Conservation (phyloP, 2,113 vertebrate genomes). For the Mixornis gularis region DNA sequence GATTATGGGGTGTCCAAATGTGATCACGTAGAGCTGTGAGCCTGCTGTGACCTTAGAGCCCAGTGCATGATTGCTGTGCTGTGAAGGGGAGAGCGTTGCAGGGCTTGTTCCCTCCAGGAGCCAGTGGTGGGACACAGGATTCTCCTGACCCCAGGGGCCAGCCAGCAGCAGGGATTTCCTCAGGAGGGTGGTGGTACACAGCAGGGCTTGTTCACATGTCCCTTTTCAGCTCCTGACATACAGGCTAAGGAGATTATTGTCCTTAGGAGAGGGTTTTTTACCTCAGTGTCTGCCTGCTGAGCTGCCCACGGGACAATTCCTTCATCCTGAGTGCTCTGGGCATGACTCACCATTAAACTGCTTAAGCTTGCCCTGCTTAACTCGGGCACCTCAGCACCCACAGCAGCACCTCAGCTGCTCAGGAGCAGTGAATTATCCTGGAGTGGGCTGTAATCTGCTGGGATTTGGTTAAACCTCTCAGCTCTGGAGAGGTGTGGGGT, state of each 20-base stretch:
- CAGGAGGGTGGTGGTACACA: background rate
- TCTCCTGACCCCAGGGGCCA: background rate
- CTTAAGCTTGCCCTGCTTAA: background rate
- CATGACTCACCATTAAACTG: background rate
- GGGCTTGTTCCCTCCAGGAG: background rate
- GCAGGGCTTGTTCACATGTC: background rate
- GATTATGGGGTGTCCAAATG: background rate
- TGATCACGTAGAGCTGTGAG: background rate
- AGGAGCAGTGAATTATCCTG: background rate
- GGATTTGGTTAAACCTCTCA: background rate
- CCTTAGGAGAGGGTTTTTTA: background rate
- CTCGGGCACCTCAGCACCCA: background rate
- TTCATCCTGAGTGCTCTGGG: background rate
- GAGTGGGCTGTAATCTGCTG: background rate
- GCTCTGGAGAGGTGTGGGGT: background rate
- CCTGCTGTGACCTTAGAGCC: background rate
- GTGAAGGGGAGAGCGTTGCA: background rate
- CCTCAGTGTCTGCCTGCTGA: background rate
- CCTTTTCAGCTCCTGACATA: background rate
- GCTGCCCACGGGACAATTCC: background rate
- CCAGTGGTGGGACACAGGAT: background rate
- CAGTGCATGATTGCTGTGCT: background rate
- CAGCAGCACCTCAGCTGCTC: background rate
- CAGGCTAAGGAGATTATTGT: constrained; percentile 7
- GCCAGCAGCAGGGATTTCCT: background rate